A percentile compares a stretch with the other conserved stretches of the same genome.
Conservation (phyloP, 2,888 invertebrate genomes). For the Sericinus montela region DNA sequence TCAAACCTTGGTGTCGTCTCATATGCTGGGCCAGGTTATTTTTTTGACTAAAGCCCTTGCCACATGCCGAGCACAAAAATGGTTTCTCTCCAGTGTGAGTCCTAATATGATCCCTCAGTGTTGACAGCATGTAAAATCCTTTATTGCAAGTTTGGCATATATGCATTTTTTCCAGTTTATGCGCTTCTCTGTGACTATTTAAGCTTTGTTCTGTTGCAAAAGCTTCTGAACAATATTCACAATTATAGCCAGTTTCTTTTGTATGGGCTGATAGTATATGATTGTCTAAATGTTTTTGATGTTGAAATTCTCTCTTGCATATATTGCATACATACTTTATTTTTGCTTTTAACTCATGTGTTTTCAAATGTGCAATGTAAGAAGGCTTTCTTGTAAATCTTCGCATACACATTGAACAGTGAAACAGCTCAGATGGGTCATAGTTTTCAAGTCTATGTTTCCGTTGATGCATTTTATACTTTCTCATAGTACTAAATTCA, state of each 20-base stretch:
- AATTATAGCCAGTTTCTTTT: conserved; percentile 59
- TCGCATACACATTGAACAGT: conserved; percentile 57
- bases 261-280: conserved; percentile 71
- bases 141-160: conserved; percentile 68
- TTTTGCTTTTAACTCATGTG: conserved; percentile 43
- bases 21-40: conserved; percentile 80
- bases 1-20: conserved; percentile 74
- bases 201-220: conserved; percentile 63
- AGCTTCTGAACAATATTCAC: conserved; percentile 60
- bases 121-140: conserved; percentile 72
- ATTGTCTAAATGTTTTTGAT: conserved; percentile 72
- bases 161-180: conserved; percentile 67
- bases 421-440: conserved; percentile 24
- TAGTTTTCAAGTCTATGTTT: conserved; percentile 23
- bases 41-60: conserved; percentile 80
- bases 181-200: conserved; percentile 63
- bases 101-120: conserved; percentile 78
- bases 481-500: conserved; percentile 23
- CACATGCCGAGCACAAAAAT: conserved; percentile 76
- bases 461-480: conserved; percentile 30
- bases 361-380: conserved; percentile 47
- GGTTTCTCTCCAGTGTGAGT: conserved; percentile 81
- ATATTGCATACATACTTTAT: conserved; percentile 47
- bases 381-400: conserved; percentile 54
- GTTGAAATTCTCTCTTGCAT: conserved; percentile 76